phyloP scores from a whole-genome alignment of 2,113 vertebrate species.

The Antechinus stuartii region DNA sequence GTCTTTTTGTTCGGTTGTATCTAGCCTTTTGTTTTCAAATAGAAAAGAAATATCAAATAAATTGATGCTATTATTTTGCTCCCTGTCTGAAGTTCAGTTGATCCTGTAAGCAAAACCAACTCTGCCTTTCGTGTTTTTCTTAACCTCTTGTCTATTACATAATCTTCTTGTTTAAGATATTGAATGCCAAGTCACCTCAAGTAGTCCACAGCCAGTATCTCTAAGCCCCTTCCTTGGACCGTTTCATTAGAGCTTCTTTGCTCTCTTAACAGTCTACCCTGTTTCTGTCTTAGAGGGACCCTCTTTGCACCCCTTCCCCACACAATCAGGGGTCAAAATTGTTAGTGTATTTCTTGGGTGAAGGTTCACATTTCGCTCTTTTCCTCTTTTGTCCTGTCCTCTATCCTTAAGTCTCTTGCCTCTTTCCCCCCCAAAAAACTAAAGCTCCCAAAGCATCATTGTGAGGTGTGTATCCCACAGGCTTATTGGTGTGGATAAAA shows the following conservation, averaged over 20 bases:
- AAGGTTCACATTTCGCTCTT: not conserved
- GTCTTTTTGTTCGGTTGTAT: not conserved
- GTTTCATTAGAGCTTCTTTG: not conserved
- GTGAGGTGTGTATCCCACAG: not conserved
- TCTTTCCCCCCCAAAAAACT: not conserved
- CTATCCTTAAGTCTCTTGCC: not conserved
- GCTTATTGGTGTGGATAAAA: not conserved
- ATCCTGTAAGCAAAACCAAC: not conserved
- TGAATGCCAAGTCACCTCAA: not conserved
- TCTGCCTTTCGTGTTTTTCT: not conserved
- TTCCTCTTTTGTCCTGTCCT: not conserved
- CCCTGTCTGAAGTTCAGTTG: not conserved
- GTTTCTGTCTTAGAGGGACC: not conserved
- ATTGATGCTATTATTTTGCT: fast-evolving
- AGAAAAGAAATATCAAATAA: not conserved
- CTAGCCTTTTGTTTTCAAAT: not conserved
- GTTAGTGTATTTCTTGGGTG: not conserved
- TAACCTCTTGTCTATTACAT: not conserved
- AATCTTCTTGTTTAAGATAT: not conserved
- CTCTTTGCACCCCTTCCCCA: not conserved
- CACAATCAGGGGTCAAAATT: not conserved
- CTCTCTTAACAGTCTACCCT: not conserved
- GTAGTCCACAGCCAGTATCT: not conserved
- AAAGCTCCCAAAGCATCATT: not conserved
- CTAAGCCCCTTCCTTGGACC: not conserved